Conservation (phyloP, 2,888 invertebrate species). For the Nudaria mundana region DNA sequence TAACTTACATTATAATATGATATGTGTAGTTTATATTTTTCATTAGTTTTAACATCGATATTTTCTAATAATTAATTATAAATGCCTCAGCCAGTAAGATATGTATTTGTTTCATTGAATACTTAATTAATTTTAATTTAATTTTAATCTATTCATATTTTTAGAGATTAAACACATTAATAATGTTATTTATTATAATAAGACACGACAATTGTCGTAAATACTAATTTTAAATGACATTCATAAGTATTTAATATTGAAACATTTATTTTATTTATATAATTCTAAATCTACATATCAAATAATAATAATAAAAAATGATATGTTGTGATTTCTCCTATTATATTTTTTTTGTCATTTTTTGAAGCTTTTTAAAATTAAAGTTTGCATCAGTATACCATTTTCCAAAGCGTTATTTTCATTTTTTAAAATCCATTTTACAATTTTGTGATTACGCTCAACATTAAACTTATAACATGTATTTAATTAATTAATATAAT, state of each 20-base stretch:
- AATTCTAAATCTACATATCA: slow-evolving; percentile 40
- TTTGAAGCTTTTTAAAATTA: slow-evolving; percentile 48
- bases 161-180: slow-evolving; percentile 63
- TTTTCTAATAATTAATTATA: slow-evolving; percentile 56
- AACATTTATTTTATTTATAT: slow-evolving; percentile 43
- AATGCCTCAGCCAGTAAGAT: slow-evolving; percentile 81
- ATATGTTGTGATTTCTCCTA: slow-evolving; percentile 43
- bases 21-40: slow-evolving; percentile 49
- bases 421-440: slow-evolving; percentile 37
- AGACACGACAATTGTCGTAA: slow-evolving; percentile 39
- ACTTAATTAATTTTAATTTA: slow-evolving; percentile 53
- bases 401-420: slow-evolving; percentile 61
- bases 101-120: slow-evolving; percentile 75
- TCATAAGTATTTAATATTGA: slow-evolving; percentile 54
- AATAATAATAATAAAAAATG: slow-evolving; percentile 41
- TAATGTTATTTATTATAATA: slow-evolving; percentile 42
- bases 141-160: slow-evolving; percentile 46
- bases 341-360: slow-evolving; percentile 31
- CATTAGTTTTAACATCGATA: slow-evolving; percentile 60
- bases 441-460: slow-evolving; percentile 41
- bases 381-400: slow-evolving; percentile 59
- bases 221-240: slow-evolving; percentile 44
- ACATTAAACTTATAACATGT: slow-evolving; percentile 3
- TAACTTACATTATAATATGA: slow-evolving; percentile 33
- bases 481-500: too few species aligned